phyloP scores from a whole-genome alignment of 1,140 invertebrate species.

The Lamellibrachia luymesi region DNA sequence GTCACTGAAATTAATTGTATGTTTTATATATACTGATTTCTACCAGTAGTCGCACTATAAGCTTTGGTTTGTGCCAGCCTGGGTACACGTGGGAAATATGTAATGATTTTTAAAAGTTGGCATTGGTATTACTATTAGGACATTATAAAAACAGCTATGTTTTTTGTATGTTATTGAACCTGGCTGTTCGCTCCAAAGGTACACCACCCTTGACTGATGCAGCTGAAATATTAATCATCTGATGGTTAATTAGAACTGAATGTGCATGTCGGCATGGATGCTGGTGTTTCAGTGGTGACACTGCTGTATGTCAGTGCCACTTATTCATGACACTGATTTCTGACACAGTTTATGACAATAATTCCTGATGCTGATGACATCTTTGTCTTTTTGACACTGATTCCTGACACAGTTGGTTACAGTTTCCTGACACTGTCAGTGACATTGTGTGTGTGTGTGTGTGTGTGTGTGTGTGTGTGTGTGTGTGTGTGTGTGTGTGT shows the following conservation, averaged over 20 bases:
- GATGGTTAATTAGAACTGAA: background rate
- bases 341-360: too few species aligned
- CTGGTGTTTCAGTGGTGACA: background rate
- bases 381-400: background rate
- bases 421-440: background rate
- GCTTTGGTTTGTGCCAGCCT: background rate
- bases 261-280: background rate
- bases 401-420: background rate
- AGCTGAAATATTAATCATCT: conserved; percentile 1
- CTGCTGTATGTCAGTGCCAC: background rate
- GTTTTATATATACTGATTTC: background rate
- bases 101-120: background rate
- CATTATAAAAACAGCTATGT: background rate
- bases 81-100: background rate
- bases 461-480: too few species aligned
- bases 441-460: too few species aligned
- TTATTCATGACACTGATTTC: background rate
- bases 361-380: background rate
- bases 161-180: background rate
- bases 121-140: background rate
- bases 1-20: background rate
- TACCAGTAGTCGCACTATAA: background rate
- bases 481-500: too few species aligned
- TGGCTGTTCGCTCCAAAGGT: background rate
- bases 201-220: background rate